Evolutionary conservation across 2,797 vertebrate genomes (phyloP), one percentile per base, ranked within the genome.

Genomic region (Takifugu ocellatus): DNA sequence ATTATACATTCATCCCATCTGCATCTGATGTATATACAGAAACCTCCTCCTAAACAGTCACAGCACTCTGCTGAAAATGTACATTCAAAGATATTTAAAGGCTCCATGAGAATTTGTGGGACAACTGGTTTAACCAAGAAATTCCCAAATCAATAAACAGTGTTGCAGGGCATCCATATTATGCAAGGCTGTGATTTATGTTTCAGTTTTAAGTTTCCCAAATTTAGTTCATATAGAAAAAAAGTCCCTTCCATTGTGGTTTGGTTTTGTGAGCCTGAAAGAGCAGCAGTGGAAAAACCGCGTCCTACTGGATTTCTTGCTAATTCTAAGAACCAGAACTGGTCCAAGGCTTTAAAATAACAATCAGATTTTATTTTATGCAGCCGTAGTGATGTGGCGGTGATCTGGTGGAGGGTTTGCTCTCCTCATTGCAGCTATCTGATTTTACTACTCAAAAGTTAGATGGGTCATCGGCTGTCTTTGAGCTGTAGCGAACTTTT

Each of bases 51-150:
- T 82, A 87, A 91, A 84, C 71, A 86, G 49, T 85, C 71, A 70
- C 10, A 81, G 74, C 31, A 33, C 7, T 33, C 1, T 33, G 8
- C 56, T 49, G 50, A 49, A 60, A 45, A 68, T 81, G 70, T 66
- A 49, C 43, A 51, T 73, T 72, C 60, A 48, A 25, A 55, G 81
- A 79, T 90, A 90, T 91, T 90, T 90, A 79, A 84, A 87, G 84
- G 80, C 55, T 11, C 70, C 67, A 65, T 89, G 85, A 72, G 85
- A 90, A 89, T 74, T 83, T 61, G 49, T 46, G 56, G 68, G 26
- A 58, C 31, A 36, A 70, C 70, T 70, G 80, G 61, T 43, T 53
- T 6, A 56, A 66, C 56, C 49, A 29, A 58, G 44, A 67, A 75
- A 70, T 64, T 56, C 74, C 48, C 17, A 48, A 51, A 59, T 74